These are phyloP conservation scores for Erinaceus europaeus DNA, from an alignment of 2,113 vertebrate genomes.

Conservation along the genomic window DNA sequence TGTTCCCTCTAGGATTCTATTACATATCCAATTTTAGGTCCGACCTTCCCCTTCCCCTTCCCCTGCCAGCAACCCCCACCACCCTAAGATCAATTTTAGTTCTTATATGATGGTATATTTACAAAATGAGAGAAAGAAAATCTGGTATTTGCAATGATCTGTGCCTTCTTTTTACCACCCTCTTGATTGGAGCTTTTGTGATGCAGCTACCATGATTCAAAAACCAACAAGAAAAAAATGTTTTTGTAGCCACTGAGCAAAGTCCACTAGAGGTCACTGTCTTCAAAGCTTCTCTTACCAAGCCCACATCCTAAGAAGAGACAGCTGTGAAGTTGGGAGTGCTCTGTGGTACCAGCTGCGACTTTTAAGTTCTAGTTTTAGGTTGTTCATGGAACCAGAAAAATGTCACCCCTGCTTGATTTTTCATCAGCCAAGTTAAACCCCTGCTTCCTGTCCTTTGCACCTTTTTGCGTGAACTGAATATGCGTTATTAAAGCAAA, in stretches of 20 bases:
- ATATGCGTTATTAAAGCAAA: slow-evolving; percentile 87
- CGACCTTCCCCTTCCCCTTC: slow-evolving; percentile 18
- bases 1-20: slow-evolving; percentile 78
- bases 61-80: slow-evolving; percentile 58
- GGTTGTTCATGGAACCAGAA: slow-evolving; percentile 78
- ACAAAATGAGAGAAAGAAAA: slow-evolving; percentile 80
- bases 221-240: not conserved
- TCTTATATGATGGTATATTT: slow-evolving; percentile 82
- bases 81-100: slow-evolving; percentile 71
- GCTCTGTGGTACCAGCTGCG: slow-evolving; percentile 77
- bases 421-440: slow-evolving; percentile 81
- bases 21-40: slow-evolving; percentile 85
- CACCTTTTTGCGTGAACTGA: slow-evolving; percentile 84
- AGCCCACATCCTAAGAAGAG: slow-evolving; percentile 56
- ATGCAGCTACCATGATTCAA: slow-evolving; percentile 77
- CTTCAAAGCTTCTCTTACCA: slow-evolving; percentile 70
- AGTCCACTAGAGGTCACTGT: slow-evolving; percentile 74
- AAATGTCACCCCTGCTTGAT: slow-evolving; percentile 84
- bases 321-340: slow-evolving; percentile 66
- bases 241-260: slow-evolving; percentile 59
- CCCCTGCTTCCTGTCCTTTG: slow-evolving; percentile 81
- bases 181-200: slow-evolving; percentile 81
- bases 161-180: slow-evolving; percentile 88
- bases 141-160: slow-evolving; percentile 86
- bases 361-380: slow-evolving; percentile 78